Evolutionary conservation across 2,888 invertebrate species (phyloP).

Genomic region (Trissolcus brochymenae): DNA sequence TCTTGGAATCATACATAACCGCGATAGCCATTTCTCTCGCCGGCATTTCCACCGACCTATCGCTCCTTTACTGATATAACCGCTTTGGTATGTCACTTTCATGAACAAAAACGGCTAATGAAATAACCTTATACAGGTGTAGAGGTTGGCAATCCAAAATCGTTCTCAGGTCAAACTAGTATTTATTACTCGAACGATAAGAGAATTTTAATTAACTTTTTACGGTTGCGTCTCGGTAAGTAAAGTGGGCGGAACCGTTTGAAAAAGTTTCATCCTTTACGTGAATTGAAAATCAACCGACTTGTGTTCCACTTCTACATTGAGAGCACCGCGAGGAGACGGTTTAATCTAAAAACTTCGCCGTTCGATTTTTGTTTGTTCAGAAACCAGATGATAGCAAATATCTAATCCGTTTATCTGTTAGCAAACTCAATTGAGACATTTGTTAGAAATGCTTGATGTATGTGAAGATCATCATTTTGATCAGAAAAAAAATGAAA

Average conservation of each 20-base stretch:
- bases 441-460: neutral
- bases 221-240: neutral
- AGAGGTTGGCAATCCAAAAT: constrained; percentile 23
- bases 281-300: too few relatives aligned
- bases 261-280: neutral
- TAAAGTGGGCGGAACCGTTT: neutral
- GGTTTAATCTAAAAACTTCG: neutral
- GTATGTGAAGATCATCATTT: too few relatives aligned
- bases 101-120: constrained; percentile 40
- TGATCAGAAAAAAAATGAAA: too few relatives aligned
- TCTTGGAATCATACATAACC: constrained; percentile 55
- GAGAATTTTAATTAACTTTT: constrained; percentile 20
- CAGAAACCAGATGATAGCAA: constrained; percentile 26
- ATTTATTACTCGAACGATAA: constrained; percentile 17
- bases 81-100: constrained; percentile 51
- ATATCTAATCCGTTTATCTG: constrained; percentile 30
- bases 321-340: too few relatives aligned
- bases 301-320: too few relatives aligned
- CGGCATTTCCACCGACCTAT: constrained; percentile 51
- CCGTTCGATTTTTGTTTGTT: constrained; percentile 18
- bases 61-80: constrained; percentile 51
- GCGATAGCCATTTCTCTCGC: constrained; percentile 54
- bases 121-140: constrained; percentile 33
- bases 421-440: constrained; percentile 20
- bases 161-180: constrained; percentile 24